Percentiles rank a stretch among this genome's conserved stretches.
These are phyloP conservation scores for Eupithecia subumbrata DNA, from an alignment of 2,888 invertebrate genomes.

Conservation along the genomic window DNA sequence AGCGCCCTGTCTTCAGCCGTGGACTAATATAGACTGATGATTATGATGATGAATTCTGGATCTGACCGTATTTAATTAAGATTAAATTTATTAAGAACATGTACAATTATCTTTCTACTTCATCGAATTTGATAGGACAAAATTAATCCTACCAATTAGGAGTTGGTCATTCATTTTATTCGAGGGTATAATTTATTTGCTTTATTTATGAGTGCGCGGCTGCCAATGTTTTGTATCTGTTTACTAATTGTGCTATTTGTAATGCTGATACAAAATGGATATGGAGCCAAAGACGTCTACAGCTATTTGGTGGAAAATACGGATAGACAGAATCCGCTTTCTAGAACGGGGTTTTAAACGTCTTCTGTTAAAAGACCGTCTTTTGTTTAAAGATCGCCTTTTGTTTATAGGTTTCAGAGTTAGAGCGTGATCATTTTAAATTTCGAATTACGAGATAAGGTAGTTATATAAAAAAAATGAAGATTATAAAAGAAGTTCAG, in stretches of 20 bases:
- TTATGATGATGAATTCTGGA: too few species aligned
- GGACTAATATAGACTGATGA: too few species aligned
- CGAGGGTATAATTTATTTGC: conserved; percentile 17
- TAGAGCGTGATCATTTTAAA: background rate
- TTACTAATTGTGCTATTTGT: conserved; percentile 21
- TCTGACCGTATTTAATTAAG: too few species aligned
- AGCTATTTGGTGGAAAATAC: background rate
- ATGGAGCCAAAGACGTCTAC: background rate
- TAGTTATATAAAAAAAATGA: too few species aligned
- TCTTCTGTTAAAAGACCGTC: background rate
- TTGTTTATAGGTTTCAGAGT: background rate
- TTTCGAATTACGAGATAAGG: too few species aligned
- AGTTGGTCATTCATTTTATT: conserved; percentile 24
- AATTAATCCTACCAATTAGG: conserved; percentile 33
- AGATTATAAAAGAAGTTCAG: too few species aligned
- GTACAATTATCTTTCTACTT: background rate
- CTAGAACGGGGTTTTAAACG: background rate
- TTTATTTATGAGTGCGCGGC: conserved; percentile 19
- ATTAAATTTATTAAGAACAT: background rate
- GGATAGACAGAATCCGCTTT: background rate
- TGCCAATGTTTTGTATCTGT: conserved; percentile 26
- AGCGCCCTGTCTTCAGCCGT: too few species aligned
- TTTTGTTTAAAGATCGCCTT: background rate
- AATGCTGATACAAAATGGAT: conserved; percentile 5
- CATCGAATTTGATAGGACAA: background rate